Evolutionary conservation across 2,888 invertebrate genomes (phyloP), one percentile per base, ranked within the genome.

Genomic region (Sphaeridia pumilis): DNA sequence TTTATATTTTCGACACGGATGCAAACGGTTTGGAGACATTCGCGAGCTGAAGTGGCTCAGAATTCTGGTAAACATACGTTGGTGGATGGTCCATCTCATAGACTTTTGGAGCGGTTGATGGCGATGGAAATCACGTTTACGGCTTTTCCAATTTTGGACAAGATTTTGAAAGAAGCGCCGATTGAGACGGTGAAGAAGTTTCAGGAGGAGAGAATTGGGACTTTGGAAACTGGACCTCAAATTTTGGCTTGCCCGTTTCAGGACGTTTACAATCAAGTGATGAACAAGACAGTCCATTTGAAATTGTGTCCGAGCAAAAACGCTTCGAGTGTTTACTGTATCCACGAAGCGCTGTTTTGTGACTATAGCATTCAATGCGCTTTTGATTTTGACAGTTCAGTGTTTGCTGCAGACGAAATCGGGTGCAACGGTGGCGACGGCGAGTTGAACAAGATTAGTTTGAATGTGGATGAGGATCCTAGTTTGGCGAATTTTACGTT

Each of bases 71-170:
- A n/a, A n/a, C n/a, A n/a, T n/a, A n/a, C n/a, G n/a, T n/a, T n/a
- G n/a, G 10, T 38, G 5, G 38, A 20, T 14, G 17, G 17, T 12
- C 12, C 10, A 7, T 31, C 14, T 31, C 31, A 31, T 14, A 26
- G 25, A n/a, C 36, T 22, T 41, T 41, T 49, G 49, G 27, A 41
- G 14, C 38, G 7, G 7, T 17, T 35, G 4, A 21, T 25, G 5
- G 36, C 49, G 7, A 12, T 41, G 12, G 49, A 49, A 49, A 26
- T 49, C 3, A 21, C 49, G 3, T 49, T 49, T n/a, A 49, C 49
- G 27, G 49, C 49, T 5, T 49, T 49, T 27, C 49, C 49, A 38
- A 20, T 38, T 20, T 17, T 38, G 10, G 38, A 38, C 7, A 38
- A 17, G 20, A 14, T 38, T 17, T 5, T 17, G 20, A 17, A 7